Evolutionary conservation across 2,888 invertebrate genomes (phyloP), one percentile per base, ranked within the genome.

Genomic region (Tenodera sinensis): DNA sequence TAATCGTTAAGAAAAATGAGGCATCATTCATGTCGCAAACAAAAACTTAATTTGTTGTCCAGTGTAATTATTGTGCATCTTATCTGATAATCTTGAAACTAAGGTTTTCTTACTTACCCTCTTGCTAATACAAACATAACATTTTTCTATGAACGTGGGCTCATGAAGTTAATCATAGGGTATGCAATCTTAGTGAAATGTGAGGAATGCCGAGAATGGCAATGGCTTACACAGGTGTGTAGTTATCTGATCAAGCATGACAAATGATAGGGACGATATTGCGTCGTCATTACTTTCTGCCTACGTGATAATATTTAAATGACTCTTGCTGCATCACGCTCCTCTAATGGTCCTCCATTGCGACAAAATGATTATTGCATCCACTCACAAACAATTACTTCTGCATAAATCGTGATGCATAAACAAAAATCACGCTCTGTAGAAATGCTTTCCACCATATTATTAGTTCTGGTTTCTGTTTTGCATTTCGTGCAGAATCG

Each of bases 251-350:
- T 84, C 82, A 83, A 27, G 88, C 89, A 88, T 89, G 89, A 88
- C 89, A 89, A 88, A 89, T 89, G 88, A 89, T 88, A 89, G 83
- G 85, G 88, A 89, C 47, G 47, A 42, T 88, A 85, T 83, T 82
- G 89, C 85, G 84, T 87, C 87, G 28, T 28, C 81, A 47, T 86
- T 85, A 85, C 47, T 34, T 84, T 28, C 15, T 86, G 28, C 42
- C 71, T 71, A 86, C 86, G 86, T 87, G 89, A 84, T 89, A 85
- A 85, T 42, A 83, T 89, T 89, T 81, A 87, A 89, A 89, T 89
- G 84, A 71, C 54, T 20, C 54, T 71, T 20, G 54, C 25, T 71
- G 54, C 54, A 71, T 71, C 54, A 71, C 54, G 54, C 54, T 71
- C 20, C 54, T 71, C 54, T 71, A 20, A 71, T 71, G 54, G 54